Evolutionary conservation across 2,797 vertebrate genomes (phyloP).

Genomic region (Sebastes cheni): DNA sequence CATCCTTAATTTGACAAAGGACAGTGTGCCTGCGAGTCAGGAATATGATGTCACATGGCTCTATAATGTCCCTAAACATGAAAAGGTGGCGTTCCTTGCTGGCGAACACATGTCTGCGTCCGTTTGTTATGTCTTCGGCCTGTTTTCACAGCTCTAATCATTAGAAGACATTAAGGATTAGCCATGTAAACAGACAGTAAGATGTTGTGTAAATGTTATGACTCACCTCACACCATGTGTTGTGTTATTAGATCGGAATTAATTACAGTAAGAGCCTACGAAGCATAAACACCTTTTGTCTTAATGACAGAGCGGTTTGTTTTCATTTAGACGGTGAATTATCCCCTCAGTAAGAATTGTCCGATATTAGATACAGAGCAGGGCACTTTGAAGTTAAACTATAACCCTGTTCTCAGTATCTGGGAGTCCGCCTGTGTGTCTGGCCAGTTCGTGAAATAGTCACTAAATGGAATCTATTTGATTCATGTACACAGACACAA

Average conservation of each 20-base stretch:
- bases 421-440: constrained; percentile 44
- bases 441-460: too few species aligned
- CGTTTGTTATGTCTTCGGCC: constrained; percentile 39
- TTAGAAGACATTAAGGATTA: constrained; percentile 30
- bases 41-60: constrained; percentile 71
- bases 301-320: constrained; percentile 43
- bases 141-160: constrained; percentile 43
- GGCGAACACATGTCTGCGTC: constrained; percentile 50
- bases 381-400: constrained; percentile 63
- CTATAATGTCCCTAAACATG: constrained; percentile 55
- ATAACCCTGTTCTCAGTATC: constrained; percentile 50
- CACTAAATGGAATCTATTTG: too few species aligned
- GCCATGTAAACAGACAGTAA: constrained; percentile 37
- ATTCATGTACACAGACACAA: too few species aligned
- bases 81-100: constrained; percentile 50
- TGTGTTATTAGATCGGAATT: constrained; percentile 46
- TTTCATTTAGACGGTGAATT: constrained; percentile 36
- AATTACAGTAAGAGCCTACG: constrained; percentile 31
- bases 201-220: constrained; percentile 57
- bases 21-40: constrained; percentile 66
- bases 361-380: constrained; percentile 31
- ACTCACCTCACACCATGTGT: constrained; percentile 34
- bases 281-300: constrained; percentile 37
- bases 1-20: constrained; percentile 74
- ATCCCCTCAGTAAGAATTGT: constrained; percentile 29